Conservation (phyloP, 2,113 vertebrate species). For the Oostethus manadensis region DNA sequence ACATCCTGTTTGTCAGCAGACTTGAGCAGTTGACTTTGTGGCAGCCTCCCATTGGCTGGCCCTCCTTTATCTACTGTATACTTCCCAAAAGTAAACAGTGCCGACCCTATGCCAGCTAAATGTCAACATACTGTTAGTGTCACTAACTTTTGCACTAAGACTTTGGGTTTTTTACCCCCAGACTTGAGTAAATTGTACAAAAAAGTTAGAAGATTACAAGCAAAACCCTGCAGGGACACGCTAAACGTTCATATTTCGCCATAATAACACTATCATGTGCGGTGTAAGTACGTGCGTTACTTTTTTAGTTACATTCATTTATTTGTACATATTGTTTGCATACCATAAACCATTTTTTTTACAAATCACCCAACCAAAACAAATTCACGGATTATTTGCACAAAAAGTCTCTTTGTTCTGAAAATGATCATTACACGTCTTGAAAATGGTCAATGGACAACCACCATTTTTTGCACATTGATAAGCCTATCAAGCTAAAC, state of each 20-base stretch:
- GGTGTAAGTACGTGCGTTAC: too few species aligned
- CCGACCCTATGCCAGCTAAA: neutral
- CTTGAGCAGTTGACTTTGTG: conserved; percentile 17
- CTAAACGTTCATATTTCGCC: neutral
- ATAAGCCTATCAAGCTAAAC: neutral
- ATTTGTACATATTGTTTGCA: too few species aligned
- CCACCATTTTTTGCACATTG: neutral
- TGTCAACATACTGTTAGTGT: neutral
- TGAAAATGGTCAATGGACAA: neutral
- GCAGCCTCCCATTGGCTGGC: conserved; percentile 59
- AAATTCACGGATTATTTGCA: neutral
- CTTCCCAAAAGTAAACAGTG: conserved; percentile 43
- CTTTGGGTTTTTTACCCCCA: neutral
- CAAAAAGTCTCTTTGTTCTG: neutral
- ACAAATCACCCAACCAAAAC: too few species aligned
- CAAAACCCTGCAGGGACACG: neutral
- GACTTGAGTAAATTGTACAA: neutral
- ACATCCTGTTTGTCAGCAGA: conserved; percentile 32
- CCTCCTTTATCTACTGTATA: conserved; percentile 45
- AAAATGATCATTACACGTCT: neutral
- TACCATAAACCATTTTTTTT: too few species aligned
- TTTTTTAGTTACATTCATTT: too few species aligned
- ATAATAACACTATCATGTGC: too few species aligned
- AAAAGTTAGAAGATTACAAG: too few species aligned
- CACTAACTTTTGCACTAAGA: neutral